These are phyloP conservation scores for Anaspis maculata DNA, from an alignment of 2,888 invertebrate genomes.

Conservation along the genomic window DNA sequence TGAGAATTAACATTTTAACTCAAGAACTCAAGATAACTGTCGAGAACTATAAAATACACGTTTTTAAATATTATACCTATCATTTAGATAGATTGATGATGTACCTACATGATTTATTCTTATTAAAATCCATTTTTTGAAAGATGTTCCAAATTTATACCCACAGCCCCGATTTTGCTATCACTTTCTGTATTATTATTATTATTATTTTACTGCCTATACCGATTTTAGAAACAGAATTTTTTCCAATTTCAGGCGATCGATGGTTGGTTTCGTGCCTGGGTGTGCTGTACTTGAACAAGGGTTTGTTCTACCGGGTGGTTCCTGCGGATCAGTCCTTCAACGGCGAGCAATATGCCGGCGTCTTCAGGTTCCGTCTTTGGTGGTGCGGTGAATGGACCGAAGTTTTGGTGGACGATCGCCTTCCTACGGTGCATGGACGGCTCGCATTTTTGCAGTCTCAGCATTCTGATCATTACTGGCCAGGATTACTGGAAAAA, in stretches of 20 bases:
- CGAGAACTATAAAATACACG: too few relatives aligned
- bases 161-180: too few relatives aligned
- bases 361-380: conserved; percentile 79
- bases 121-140: too few relatives aligned
- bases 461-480: conserved; percentile 71
- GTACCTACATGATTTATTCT: too few relatives aligned
- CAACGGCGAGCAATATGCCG: conserved; percentile 59
- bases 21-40: too few relatives aligned
- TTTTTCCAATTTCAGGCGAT: conserved; percentile 76
- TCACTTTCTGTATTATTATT: too few relatives aligned
- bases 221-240: too few relatives aligned
- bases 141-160: too few relatives aligned
- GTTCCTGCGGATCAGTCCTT: conserved; percentile 87
- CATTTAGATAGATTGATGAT: too few relatives aligned
- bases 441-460: conserved; percentile 80
- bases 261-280: conserved; percentile 85
- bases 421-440: conserved; percentile 80
- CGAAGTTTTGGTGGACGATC: conserved; percentile 82
- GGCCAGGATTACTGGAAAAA: conserved; percentile 85
- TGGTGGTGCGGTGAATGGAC: conserved; percentile 96
- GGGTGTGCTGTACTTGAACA: conserved; percentile 74
- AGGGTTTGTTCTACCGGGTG: conserved; percentile 83
- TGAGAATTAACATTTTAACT: too few relatives aligned
- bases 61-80: too few relatives aligned
- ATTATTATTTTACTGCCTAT: too few relatives aligned